These are phyloP conservation scores for Esox lucius DNA, from an alignment of 2,797 vertebrate genomes.

Conservation along the genomic window DNA sequence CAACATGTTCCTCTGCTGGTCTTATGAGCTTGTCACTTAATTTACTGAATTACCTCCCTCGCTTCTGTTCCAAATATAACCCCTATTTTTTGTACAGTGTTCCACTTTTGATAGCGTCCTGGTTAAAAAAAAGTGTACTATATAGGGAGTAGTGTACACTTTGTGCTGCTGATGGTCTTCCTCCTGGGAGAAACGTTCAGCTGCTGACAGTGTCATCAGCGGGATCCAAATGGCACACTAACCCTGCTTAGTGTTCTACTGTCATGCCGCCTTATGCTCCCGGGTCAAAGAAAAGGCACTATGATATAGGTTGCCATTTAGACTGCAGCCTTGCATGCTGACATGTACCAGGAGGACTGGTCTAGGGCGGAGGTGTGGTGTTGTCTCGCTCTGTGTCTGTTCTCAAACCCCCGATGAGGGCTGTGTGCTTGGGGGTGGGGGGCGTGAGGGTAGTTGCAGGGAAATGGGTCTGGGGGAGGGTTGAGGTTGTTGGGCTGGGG, in stretches of 20 bases:
- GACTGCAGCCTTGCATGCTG: too few relatives aligned
- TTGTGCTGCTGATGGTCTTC: neutral
- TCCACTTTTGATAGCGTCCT: neutral
- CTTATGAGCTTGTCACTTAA: slow-evolving; percentile 14
- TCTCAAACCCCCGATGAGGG: too few relatives aligned
- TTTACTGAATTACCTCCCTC: neutral
- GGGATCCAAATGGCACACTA: too few relatives aligned
- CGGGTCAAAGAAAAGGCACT: too few relatives aligned
- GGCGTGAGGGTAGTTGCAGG: too few relatives aligned
- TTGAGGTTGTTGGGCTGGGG: too few relatives aligned
- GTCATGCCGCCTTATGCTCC: too few relatives aligned
- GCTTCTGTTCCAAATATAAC: neutral
- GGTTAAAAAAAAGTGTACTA: too few relatives aligned
- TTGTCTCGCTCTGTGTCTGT: neutral
- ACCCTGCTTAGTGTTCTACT: too few relatives aligned
- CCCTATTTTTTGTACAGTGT: neutral
- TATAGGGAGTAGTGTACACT: neutral
- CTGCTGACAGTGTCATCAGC: slow-evolving; percentile 24
- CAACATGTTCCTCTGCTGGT: neutral
- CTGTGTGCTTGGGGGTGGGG: neutral
- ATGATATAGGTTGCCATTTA: too few relatives aligned
- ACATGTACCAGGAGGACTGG: too few relatives aligned
- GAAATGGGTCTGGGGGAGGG: too few relatives aligned
- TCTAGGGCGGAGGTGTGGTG: slow-evolving; percentile 1
- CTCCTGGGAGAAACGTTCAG: slow-evolving; percentile 4